A percentile compares a stretch with the other conserved stretches of the same genome.
phyloP scores from a whole-genome alignment of 2,888 invertebrate species.

The Galerucella pusilla region DNA sequence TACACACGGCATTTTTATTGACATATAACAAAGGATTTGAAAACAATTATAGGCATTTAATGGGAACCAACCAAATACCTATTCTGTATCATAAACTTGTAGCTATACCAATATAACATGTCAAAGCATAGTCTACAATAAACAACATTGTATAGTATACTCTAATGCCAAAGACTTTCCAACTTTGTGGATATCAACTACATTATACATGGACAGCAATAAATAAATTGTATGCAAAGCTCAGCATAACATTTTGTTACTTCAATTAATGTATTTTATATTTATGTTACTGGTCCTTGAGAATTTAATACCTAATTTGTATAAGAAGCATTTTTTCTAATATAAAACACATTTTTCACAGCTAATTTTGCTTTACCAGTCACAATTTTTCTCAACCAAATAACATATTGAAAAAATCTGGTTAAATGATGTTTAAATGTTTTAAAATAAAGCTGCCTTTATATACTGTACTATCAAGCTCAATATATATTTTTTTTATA shows the following conservation, averaged over 20 bases:
- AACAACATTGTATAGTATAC: too few species aligned
- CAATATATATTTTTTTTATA: neutral
- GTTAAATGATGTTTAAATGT: neutral
- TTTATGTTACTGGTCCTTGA: slow-evolving; percentile 7
- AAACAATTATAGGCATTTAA: too few species aligned
- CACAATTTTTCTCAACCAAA: neutral
- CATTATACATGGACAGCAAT: neutral
- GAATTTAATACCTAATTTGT: slow-evolving; percentile 10
- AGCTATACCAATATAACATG: neutral
- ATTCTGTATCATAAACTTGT: too few species aligned
- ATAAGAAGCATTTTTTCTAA: slow-evolving; percentile 17
- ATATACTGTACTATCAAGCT: neutral
- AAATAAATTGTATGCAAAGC: slow-evolving; percentile 5
- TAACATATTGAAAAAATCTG: neutral
- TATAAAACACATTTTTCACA: slow-evolving; percentile 9
- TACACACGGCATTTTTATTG: too few species aligned
- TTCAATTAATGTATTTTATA: neutral
- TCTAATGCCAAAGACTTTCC: too few species aligned
- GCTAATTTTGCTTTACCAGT: slow-evolving; percentile 19
- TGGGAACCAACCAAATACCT: too few species aligned
- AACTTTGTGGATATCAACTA: neutral
- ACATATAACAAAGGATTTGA: too few species aligned
- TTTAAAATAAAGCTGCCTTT: neutral
- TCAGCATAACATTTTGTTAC: neutral
- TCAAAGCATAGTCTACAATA: neutral